These are phyloP conservation scores for Pseudomyrmex concolor DNA, from an alignment of 1,140 invertebrate species.

Conservation along the genomic window DNA sequence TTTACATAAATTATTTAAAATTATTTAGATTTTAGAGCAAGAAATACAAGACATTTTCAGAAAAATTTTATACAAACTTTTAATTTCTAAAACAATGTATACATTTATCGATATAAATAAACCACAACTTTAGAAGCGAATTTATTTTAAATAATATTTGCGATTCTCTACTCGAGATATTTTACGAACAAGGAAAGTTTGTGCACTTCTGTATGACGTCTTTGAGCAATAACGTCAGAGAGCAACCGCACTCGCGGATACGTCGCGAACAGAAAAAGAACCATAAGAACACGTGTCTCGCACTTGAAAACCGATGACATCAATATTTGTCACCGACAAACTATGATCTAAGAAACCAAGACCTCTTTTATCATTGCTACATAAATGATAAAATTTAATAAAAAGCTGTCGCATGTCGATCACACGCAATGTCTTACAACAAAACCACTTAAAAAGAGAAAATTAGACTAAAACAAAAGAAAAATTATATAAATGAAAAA, in stretches of 20 bases:
- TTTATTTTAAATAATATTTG: background rate
- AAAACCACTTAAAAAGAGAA: background rate
- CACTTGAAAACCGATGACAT: conserved; percentile 73
- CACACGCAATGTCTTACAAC: background rate
- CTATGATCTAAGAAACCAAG: conserved; percentile 30
- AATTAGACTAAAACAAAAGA: background rate
- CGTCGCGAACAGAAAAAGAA: conserved; percentile 12
- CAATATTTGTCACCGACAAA: conserved; percentile 66
- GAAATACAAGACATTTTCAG: background rate
- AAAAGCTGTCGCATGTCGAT: conserved; percentile 4
- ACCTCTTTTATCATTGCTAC: conserved; percentile 15
- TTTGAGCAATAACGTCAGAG: background rate
- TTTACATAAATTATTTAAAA: background rate
- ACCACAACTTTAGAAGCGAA: no score
- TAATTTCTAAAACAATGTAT: no score
- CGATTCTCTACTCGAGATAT: background rate
- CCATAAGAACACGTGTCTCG: conserved; percentile 32
- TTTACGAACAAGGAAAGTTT: conserved; percentile 1
- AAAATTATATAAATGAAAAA: background rate
- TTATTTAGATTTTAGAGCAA: background rate
- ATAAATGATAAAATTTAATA: background rate
- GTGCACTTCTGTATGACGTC: conserved; percentile 1
- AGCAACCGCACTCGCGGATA: conserved; percentile 10
- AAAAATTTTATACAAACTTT: no score
- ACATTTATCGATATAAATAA: no score